phyloP scores from a whole-genome alignment of 2,797 vertebrate genomes.

The Urocyon cinereoargenteus region DNA sequence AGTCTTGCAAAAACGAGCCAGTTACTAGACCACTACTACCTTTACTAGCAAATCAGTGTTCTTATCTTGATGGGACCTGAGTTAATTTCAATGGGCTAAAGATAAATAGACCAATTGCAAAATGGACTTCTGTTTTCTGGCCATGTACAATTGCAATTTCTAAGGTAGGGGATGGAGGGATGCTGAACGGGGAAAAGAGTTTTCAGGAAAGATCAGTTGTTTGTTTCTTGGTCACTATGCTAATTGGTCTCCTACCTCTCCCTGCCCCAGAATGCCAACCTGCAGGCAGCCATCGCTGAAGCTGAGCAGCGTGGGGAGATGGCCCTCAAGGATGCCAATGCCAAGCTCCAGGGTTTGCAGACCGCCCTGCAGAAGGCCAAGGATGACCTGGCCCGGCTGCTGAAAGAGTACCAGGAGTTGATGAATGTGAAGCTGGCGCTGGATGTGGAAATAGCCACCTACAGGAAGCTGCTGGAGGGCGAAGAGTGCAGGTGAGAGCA shows the following conservation, averaged over 20 bases:
- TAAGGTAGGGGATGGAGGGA: not conserved
- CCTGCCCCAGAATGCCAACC: slow-evolving; percentile 80
- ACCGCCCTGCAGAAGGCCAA: slow-evolving; percentile 86
- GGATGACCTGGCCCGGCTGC: slow-evolving; percentile 86
- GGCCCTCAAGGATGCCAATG: slow-evolving; percentile 84
- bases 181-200: not conserved
- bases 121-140: slow-evolving; percentile 10
- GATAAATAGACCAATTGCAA: not conserved
- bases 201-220: not conserved
- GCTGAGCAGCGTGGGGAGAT: slow-evolving; percentile 84
- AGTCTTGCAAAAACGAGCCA: slow-evolving; percentile 17
- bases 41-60: not conserved
- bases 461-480: slow-evolving; percentile 86
- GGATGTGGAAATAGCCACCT: slow-evolving; percentile 88
- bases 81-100: not conserved
- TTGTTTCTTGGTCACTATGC: not conserved
- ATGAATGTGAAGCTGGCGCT: slow-evolving; percentile 87
- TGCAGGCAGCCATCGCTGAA: slow-evolving; percentile 81
- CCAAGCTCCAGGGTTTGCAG: slow-evolving; percentile 85
- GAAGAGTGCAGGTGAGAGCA: slow-evolving; percentile 86
- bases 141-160: not conserved
- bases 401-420: slow-evolving; percentile 87
- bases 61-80: not conserved
- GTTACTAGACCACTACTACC: not conserved
- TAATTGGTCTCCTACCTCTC: not conserved